phyloP scores from a whole-genome alignment of 2,113 vertebrate genomes.

The Epinephelus fuscoguttatus region DNA sequence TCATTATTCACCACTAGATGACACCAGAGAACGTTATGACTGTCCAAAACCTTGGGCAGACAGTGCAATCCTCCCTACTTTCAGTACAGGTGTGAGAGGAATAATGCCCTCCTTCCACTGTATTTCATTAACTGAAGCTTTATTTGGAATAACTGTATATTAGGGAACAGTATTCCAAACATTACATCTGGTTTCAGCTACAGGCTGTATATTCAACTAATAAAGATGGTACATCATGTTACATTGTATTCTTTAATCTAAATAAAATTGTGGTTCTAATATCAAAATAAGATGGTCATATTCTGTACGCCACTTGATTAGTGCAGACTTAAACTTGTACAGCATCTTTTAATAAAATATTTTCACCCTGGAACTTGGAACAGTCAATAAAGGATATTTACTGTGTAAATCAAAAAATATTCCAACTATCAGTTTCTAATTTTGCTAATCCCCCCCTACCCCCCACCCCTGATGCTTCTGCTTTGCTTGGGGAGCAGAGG shows the following conservation, averaged over 20 bases:
- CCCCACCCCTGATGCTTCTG: background rate
- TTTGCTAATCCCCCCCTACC: background rate
- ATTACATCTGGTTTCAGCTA: background rate
- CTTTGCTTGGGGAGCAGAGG: background rate
- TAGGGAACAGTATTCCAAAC: background rate
- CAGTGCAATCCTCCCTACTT: background rate
- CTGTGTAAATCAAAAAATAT: background rate
- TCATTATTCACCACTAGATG: constrained; percentile 69
- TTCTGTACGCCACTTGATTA: background rate
- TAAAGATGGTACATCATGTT: background rate
- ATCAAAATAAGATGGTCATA: background rate
- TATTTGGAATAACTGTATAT: constrained; percentile 3
- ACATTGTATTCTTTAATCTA: background rate
- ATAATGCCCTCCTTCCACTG: background rate
- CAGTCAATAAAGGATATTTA: background rate
- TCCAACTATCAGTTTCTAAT: constrained; percentile 1
- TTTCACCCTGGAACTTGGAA: background rate
- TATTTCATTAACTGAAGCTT: constrained; percentile 7
- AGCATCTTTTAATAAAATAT: background rate
- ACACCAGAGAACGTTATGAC: constrained; percentile 42
- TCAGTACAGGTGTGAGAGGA: constrained; percentile 14
- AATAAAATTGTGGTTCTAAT: background rate
- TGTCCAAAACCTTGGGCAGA: background rate
- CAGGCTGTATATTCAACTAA: background rate
- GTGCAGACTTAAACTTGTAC: background rate